Conservation (phyloP, 2,113 vertebrate genomes). For the Origma solitaria region DNA sequence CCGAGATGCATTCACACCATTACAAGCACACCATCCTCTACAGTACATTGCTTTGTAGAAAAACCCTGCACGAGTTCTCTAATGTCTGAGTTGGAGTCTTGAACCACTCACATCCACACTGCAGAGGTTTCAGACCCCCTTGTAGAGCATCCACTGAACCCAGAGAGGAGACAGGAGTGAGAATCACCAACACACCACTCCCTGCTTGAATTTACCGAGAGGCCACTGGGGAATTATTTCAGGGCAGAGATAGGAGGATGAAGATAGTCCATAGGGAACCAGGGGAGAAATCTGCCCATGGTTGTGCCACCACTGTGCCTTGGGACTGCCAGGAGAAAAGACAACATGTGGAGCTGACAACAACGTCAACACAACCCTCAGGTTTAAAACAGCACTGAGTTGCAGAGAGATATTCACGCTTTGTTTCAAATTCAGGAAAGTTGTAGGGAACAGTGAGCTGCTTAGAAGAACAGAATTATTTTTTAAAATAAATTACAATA, state of each 20-base stretch:
- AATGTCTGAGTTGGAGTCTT: neutral
- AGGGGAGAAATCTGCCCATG: neutral
- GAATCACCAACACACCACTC: neutral
- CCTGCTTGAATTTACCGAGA: neutral
- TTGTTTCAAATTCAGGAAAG: neutral
- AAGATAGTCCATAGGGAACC: neutral
- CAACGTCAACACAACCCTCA: neutral
- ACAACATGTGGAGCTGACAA: neutral
- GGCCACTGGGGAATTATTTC: neutral
- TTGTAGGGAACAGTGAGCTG: neutral
- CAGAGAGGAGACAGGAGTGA: neutral
- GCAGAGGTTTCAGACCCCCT: neutral
- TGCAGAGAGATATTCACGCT: neutral
- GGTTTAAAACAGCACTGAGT: neutral
- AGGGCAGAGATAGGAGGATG: neutral
- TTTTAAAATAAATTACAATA: neutral
- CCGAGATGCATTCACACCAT: fast-evolving
- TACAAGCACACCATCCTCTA: neutral
- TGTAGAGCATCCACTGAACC: neutral
- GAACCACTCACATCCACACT: neutral
- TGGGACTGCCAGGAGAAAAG: neutral
- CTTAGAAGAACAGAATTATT: neutral
- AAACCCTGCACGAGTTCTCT: neutral
- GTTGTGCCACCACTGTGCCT: neutral
- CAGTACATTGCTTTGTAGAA: neutral